Evolutionary conservation across 2,888 invertebrate genomes (phyloP), one percentile per base, ranked within the genome.

Genomic region (Phrixothrix hirtus): DNA sequence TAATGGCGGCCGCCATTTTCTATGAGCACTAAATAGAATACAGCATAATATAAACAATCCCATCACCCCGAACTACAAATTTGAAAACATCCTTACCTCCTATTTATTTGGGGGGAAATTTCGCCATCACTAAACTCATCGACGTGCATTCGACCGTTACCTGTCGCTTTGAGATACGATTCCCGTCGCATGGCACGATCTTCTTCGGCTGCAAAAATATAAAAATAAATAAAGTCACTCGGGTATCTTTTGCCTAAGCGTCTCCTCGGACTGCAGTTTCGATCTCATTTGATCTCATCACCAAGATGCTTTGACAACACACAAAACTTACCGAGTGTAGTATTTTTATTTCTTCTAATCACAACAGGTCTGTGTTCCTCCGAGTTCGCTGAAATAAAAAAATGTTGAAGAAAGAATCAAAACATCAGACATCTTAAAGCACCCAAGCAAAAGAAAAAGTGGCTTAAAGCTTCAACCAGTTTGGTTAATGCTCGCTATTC

Each of bases 101-200:
- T 81, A 15, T 83, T 75, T 43, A 78, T 75, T 62, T 82, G 82
- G 9, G 74, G 70, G 25, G 76, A 72, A 4, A 73, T 66, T 64
- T 88, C 87, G 1, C 80, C 78, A 58, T 87, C 86, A 60, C 81
- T 80, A 57, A 77, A 67, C 45, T 82, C 82, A 37, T 80, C 70
- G 63, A 87, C 87, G 67, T 85, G 85, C 76, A 87, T 81, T 54
- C 86, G 79, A 68, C 88, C 88, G 56, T 87, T 88, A 82, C 89
- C 91, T 6, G 95, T 95, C 31, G 95, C 95, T 78, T 92, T 92
- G 61, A 95, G 79, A 78, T 96, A 96, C n/a, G 95, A 95, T 61
- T 93, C 92, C 64, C 95, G 82, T 63, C 95, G 83, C 77, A 89
- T 90, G 14, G 88, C 85, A 59, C 92, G 85, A 68, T 93, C 92